Base-by-base conservation (phyloP, 2,888 invertebrate species). In the Eupithecia abbreviata region DNA sequence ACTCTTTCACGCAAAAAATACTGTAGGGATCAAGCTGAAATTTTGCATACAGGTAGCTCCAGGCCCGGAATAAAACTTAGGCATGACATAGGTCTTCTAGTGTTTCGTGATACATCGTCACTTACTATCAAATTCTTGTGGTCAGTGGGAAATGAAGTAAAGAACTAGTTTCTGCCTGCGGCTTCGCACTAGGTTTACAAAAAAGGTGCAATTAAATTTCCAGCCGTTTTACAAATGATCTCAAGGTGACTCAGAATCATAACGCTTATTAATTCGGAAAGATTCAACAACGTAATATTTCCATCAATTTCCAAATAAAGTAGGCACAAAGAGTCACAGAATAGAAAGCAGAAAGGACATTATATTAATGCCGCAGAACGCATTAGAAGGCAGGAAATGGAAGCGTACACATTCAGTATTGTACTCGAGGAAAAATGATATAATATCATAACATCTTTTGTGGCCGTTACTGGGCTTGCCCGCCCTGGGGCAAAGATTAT, bases 401-500 rank as follows among this genome's bases (percentile, higher is more conserved):
- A 84, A 84, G 87, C 87, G 89, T 88, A 90, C 90, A 90, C 89
- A 89, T 88, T 84, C 84, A 83, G 87, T 88, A 90, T 94, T 93
- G 93, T 93, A 89, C 85, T 80, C 84, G 87, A 88, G 88, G 93
- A 93, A 93, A 94, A 94, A 94, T 95, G 94, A 93, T 92, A 92
- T 93, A 91, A 94, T 92, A 91, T 94, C 90, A 91, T 93, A 93
- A 93, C 94, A 94, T 93, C 92, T 92, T 92, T 93, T 88, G 92
- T 92, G 91, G 90, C 91, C 91, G 90, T 90, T 90, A 91, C 91
- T 88, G 89, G 88, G 91, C 89, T 88, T 85, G 90, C 90, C 92
- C 91, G 90, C 90, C 90, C 89, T 83, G 77, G 72, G 77, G 58
- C 89, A 89, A 58, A 89, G 90, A 91, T 68, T 74, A 79, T 9